A percentile compares a stretch with the other conserved stretches of the same genome.
phyloP scores from a whole-genome alignment of 2,797 vertebrate genomes.

The Linurgus olivaceus region DNA sequence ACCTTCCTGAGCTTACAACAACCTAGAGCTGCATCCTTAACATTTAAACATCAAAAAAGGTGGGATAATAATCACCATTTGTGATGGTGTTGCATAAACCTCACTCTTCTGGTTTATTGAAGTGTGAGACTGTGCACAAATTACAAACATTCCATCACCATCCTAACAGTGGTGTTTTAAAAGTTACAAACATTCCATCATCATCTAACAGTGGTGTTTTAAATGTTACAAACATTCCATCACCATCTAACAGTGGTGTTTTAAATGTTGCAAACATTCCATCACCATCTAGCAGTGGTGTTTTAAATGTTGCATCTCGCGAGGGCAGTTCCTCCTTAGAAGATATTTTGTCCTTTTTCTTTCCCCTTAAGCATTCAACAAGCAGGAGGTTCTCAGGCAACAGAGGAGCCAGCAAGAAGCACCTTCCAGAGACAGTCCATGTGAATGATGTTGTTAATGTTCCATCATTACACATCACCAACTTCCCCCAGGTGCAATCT shows the following conservation, averaged over 20 bases:
- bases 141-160: not conserved
- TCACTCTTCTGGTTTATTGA: not conserved
- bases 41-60: not conserved
- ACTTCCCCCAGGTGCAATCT: not conserved
- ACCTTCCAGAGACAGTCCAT: not conserved
- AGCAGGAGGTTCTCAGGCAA: not conserved
- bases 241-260: no score
- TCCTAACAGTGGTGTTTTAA: not conserved
- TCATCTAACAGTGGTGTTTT: not conserved
- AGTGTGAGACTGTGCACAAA: not conserved
- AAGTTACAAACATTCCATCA: not conserved
- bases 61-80: not conserved
- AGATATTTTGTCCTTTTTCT: not conserved
- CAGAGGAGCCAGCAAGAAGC: not conserved
- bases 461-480: not conserved
- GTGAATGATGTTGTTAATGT: not conserved
- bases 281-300: no score
- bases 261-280: not conserved
- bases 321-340: not conserved
- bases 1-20: not conserved
- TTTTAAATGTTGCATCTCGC: not conserved
- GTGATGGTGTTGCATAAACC: not conserved
- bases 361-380: not conserved
- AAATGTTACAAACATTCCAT: not conserved
- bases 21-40: not conserved